Evolutionary conservation across 2,113 vertebrate genomes (phyloP).

Genomic region (Typhlomys cinereus): DNA sequence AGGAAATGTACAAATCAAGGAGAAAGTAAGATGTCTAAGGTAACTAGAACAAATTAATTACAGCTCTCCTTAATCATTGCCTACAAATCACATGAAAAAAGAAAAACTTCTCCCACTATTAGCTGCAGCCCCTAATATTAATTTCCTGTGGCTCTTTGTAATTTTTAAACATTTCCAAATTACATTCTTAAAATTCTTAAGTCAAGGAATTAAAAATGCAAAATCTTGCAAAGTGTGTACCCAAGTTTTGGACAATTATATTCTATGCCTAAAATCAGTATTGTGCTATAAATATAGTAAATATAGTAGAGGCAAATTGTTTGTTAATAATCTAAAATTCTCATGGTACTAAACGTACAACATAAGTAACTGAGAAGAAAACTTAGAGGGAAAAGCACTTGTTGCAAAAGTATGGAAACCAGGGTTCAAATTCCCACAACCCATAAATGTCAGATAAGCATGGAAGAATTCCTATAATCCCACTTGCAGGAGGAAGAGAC

Average conservation of each 20-base stretch:
- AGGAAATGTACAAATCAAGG: not conserved
- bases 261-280: slow-evolving; percentile 5
- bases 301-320: not conserved
- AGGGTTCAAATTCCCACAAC: no score
- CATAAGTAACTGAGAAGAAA: no score
- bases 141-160: not conserved
- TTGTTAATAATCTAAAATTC: not conserved
- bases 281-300: not conserved
- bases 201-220: not conserved
- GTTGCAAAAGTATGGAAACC: no score
- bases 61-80: not conserved
- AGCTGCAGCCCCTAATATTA: not conserved
- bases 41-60: not conserved
- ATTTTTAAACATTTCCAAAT: no score
- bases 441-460: no score
- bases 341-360: not conserved
- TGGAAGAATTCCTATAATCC: no score
- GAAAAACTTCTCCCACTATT: not conserved
- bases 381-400: no score
- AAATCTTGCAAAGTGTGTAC: not conserved
- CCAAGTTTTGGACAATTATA: not conserved
- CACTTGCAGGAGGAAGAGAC: no score
- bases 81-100: not conserved
- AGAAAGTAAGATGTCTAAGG: not conserved
- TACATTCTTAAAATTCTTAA: not conserved